Conservation (phyloP, 2,888 invertebrate genomes). For the Glaucopsyche alexis region DNA sequence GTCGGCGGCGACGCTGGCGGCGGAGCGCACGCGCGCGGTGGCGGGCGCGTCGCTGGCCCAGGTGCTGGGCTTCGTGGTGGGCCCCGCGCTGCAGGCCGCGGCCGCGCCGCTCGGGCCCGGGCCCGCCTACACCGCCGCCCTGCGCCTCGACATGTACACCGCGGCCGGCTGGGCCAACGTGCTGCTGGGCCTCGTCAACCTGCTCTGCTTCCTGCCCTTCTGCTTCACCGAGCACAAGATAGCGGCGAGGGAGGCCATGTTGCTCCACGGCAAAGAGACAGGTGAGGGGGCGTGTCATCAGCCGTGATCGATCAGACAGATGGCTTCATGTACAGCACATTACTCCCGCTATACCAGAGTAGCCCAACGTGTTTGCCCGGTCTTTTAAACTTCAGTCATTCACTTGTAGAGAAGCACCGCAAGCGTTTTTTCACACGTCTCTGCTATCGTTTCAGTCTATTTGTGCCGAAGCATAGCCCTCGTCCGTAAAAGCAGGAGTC, state of each 20-base stretch:
- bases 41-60: constrained; percentile 91
- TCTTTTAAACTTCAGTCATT: too few species aligned
- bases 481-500: too few species aligned
- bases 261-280: constrained; percentile 83
- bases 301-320: background rate
- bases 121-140: constrained; percentile 51
- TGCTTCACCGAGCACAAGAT: constrained; percentile 88
- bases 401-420: too few species aligned
- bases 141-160: constrained; percentile 92
- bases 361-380: too few species aligned
- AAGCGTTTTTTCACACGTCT: too few species aligned
- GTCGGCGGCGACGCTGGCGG: constrained; percentile 89
- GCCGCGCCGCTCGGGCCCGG: constrained; percentile 88
- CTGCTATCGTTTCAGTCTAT: too few species aligned
- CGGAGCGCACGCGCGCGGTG: constrained; percentile 90
- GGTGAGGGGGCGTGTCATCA: constrained; percentile 54
- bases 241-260: constrained; percentile 89
- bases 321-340: background rate
- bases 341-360: too few species aligned
- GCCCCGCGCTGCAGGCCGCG: constrained; percentile 90
- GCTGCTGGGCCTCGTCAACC: constrained; percentile 85
- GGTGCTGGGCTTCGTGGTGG: constrained; percentile 92
- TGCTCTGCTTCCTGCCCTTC: constrained; percentile 86
- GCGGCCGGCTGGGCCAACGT: constrained; percentile 93
- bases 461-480: too few species aligned